Conservation (phyloP, 2,797 vertebrate genomes). For the Centroberyx gerrardi region DNA sequence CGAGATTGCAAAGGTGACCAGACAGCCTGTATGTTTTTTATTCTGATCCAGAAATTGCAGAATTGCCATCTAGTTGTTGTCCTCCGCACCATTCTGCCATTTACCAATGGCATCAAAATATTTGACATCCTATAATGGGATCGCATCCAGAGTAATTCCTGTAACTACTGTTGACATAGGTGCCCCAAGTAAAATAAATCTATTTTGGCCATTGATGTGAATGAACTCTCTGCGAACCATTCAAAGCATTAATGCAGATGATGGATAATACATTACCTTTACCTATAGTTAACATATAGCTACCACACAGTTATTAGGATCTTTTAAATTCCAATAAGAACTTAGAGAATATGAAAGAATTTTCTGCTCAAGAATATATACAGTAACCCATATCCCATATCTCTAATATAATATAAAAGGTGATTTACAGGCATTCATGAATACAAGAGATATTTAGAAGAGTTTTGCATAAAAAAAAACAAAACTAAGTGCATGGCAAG, state of each 20-base stretch:
- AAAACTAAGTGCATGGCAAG: neutral
- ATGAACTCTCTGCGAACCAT: slow-evolving; percentile 82
- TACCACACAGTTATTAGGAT: slow-evolving; percentile 50
- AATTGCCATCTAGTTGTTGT: slow-evolving; percentile 77
- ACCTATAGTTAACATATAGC: slow-evolving; percentile 61
- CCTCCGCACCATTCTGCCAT: slow-evolving; percentile 72
- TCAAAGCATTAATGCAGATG: slow-evolving; percentile 76
- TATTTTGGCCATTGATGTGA: slow-evolving; percentile 80
- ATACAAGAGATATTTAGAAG: slow-evolving; percentile 26
- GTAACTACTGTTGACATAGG: slow-evolving; percentile 84
- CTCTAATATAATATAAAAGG: slow-evolving; percentile 25
- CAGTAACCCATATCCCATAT: slow-evolving; percentile 1
- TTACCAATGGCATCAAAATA: slow-evolving; percentile 84
- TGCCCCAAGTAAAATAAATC: slow-evolving; percentile 86
- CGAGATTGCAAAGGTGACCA: slow-evolving; percentile 80
- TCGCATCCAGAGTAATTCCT: slow-evolving; percentile 77
- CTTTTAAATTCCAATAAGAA: slow-evolving; percentile 44
- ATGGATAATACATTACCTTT: slow-evolving; percentile 66
- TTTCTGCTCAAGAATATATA: slow-evolving; percentile 33
- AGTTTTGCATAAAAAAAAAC: slow-evolving; percentile 18
- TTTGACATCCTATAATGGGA: slow-evolving; percentile 84
- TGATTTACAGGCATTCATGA: slow-evolving; percentile 38
- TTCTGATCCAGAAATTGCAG: slow-evolving; percentile 76
- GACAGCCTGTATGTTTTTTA: slow-evolving; percentile 71
- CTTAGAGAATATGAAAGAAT: slow-evolving; percentile 33